Evolutionary conservation across 2,888 invertebrate genomes (phyloP), one percentile per base, ranked within the genome.

Genomic region (Hydraecia micacea): DNA sequence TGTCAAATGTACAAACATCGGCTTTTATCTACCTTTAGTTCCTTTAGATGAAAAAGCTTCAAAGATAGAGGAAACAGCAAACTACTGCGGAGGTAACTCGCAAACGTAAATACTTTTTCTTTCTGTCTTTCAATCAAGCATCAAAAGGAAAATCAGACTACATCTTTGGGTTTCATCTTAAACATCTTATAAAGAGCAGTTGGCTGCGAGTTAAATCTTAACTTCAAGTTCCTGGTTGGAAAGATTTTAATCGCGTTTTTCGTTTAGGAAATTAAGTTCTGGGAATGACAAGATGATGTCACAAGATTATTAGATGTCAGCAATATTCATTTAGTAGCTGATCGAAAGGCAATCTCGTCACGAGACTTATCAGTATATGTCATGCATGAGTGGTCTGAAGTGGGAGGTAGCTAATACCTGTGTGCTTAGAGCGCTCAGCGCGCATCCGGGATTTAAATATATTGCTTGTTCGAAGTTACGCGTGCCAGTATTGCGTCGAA

Each of bases 121-220:
- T 55, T 55, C 55, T 55, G 25, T 55, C 55, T 55, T 55, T 55
- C 55, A 55, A 55, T 84, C 80, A 81, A 69, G 65, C 63, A 66
- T 85, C 80, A 85, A 84, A 81, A 80, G 69, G n/a, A 70, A 80
- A 73, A 79, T 83, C 79, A 65, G 36, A 65, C 58, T 78, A 32
- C 46, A 52, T 84, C 15, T 83, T 15, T 18, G 13, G n/a, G 32
- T n/a, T 25, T 49, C 32, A 49, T 81, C n/a, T 52, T 13, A 42
- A 74, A 73, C 21, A 65, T 58, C 42, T 60, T 46, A 18, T 60
- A 32, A 66, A 46, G 11, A 25, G 5, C 21, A 49, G 21, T n/a
- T 55, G n/a, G 15, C 4, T 46, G 21, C 18, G 18, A 42, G 28
- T 28, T n/a, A 15, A 39, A 62, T 58, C 5, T 39, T 32, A 42